Evolutionary conservation across 2,888 invertebrate genomes (phyloP), one percentile per base, ranked within the genome.

Genomic region (Cenopis cana): DNA sequence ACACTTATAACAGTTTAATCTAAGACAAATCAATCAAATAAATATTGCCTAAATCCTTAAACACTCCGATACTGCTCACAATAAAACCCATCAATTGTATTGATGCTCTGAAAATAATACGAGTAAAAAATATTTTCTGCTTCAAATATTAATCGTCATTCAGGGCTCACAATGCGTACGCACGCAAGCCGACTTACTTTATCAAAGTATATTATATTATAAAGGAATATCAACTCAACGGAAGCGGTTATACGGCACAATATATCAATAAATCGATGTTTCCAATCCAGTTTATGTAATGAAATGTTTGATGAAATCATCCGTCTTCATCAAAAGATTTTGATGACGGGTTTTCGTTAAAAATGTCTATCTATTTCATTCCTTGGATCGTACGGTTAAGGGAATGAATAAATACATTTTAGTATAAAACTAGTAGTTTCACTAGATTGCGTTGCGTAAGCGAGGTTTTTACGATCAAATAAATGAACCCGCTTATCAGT

Each of bases 141-240:
- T 20, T 1, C 59, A 59, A 29, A 46, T 29, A 60, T 60, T 46
- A 46, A 49, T 46, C 18, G 57, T n/a, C 24, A 33, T 66, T 46
- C 38, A 55, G 55, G n/a, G 14, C 11, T 1, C 29, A 46, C 24
- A 46, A 29, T 60, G 17, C 6, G 1, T 29, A 11, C 1, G n/a
- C n/a, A 24, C 60, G 29, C 60, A 60, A 24, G 38, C n/a, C 29
- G 60, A 2, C 24, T 11, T n/a, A 20, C 9, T 29, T 24, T 60
- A 41, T 46, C 14, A n/a, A 46, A 24, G 46, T 46, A 46, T 33
- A 33, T 33, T 5, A 8, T 8, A 33, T 33, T 33, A 1, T 8
- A 33, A 33, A 33, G 8, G 33, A 33, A 46, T n/a, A 46, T 46
- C n/a, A 8, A 46, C 41, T 6, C n/a, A 41, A 41, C n/a, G 0